These are phyloP conservation scores for Bombus waltoni DNA, from an alignment of 1,140 invertebrate genomes.

Conservation along the genomic window DNA sequence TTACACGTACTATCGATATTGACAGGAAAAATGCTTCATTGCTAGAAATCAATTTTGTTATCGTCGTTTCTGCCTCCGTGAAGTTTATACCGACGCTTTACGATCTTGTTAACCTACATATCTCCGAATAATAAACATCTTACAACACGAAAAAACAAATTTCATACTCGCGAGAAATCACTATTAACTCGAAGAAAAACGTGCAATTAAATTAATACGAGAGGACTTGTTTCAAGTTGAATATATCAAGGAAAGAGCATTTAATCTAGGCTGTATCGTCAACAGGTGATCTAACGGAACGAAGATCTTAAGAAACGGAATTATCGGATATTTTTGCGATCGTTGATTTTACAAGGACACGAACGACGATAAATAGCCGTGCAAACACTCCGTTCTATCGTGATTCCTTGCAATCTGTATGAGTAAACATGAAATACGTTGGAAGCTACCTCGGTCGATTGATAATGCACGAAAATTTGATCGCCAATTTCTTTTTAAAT, in stretches of 20 bases:
- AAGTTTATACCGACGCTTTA: background rate
- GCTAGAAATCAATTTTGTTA: background rate
- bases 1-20: background rate
- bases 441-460: background rate
- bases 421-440: constrained; percentile 38
- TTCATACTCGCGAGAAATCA: too few species aligned
- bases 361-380: constrained; percentile 8
- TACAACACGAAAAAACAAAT: background rate
- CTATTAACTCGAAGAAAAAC: background rate
- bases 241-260: background rate
- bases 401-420: constrained; percentile 30
- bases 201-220: background rate
- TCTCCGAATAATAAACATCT: background rate
- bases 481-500: constrained; percentile 31
- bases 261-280: background rate
- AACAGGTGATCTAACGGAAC: background rate
- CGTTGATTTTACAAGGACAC: background rate
- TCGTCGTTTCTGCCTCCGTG: background rate
- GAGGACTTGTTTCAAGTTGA: background rate
- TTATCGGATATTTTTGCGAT: constrained; percentile 8
- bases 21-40: background rate
- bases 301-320: background rate
- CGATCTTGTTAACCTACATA: background rate
- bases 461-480: constrained; percentile 53
- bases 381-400: constrained; percentile 36